phyloP scores from a whole-genome alignment of 1,140 invertebrate genomes.

The Gerris buenoi region DNA sequence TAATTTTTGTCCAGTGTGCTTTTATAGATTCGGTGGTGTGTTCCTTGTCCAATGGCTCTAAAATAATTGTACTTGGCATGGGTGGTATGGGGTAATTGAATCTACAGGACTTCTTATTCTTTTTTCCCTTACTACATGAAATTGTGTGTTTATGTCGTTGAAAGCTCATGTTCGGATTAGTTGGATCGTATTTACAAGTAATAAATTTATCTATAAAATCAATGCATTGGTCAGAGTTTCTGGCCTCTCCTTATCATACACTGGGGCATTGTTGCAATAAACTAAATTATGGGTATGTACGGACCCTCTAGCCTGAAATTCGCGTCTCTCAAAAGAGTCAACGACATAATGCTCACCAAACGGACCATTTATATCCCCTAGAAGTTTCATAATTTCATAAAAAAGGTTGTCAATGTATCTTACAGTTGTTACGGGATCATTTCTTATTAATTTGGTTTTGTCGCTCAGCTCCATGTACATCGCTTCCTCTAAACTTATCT shows the following conservation, averaged over 20 bases:
- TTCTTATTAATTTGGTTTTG: neutral
- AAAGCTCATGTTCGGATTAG: neutral
- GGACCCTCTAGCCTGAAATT: no score
- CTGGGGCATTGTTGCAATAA: neutral
- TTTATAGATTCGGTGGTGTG: neutral
- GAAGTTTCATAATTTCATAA: neutral
- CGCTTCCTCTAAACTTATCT: neutral
- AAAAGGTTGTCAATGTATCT: neutral
- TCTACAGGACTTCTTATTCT: neutral
- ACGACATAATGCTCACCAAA: neutral
- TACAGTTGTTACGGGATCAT: neutral
- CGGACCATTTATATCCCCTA: neutral
- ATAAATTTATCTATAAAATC: neutral
- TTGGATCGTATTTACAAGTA: neutral
- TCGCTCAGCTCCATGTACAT: neutral
- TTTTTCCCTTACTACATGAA: neutral
- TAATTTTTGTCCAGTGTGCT: neutral
- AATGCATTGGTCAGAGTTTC: neutral
- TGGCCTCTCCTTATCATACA: neutral
- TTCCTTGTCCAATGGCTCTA: neutral
- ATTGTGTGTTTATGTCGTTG: neutral
- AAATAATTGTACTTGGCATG: neutral
- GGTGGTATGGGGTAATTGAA: neutral
- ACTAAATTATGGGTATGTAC: no score
- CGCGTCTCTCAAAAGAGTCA: no score